phyloP scores from a whole-genome alignment of 2,113 vertebrate species.

The Sturnus vulgaris region DNA sequence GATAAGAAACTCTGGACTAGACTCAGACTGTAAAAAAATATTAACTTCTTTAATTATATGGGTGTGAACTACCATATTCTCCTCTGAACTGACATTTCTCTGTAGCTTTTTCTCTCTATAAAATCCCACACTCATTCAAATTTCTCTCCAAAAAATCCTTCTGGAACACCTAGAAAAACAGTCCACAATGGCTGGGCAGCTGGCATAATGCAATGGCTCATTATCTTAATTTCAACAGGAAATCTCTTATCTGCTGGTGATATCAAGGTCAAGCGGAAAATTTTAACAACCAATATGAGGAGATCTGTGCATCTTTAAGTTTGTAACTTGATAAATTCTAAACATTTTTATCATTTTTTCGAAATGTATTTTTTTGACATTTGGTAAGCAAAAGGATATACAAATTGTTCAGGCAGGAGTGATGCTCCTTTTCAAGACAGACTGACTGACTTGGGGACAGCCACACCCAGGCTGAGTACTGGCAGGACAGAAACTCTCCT shows the following conservation, averaged over 20 bases:
- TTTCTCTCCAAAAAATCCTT: not conserved
- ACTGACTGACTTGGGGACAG: not conserved
- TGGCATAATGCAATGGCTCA: not conserved
- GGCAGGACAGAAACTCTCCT: not conserved
- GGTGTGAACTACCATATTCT: not conserved
- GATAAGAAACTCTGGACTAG: not conserved
- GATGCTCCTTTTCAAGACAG: not conserved
- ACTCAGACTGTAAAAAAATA: not conserved
- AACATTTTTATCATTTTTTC: not conserved
- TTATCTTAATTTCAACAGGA: not conserved
- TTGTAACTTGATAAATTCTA: not conserved
- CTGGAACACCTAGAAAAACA: not conserved
- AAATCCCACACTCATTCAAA: not conserved
- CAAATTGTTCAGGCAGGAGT: not conserved
- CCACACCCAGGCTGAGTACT: not conserved
- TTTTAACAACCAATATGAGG: not conserved
- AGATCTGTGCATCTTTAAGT: not conserved
- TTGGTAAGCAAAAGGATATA: not conserved
- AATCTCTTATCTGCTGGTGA: not conserved
- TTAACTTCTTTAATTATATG: not conserved
- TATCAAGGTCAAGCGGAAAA: slow-evolving; percentile 11
- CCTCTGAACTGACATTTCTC: not conserved
- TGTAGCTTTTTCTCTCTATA: not conserved
- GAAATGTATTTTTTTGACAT: not conserved
- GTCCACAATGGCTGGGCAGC: not conserved